Evolutionary conservation across 37 sponge, comb jelly and placozoan genomes (phyloP).

Genomic region (Hexactinellida sp.): DNA sequence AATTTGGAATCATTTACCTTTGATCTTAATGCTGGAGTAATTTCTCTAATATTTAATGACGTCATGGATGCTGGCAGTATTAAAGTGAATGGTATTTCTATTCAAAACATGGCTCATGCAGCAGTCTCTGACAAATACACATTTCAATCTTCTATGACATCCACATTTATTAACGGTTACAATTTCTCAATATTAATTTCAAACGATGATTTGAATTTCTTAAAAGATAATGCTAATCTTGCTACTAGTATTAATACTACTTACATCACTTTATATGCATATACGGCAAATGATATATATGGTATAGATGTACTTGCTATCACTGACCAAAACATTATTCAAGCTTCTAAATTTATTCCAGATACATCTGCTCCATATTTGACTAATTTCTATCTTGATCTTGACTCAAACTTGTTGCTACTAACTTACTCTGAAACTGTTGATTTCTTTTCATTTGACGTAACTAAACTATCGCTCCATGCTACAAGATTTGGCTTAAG

Average conservation of each 20-base stretch:
- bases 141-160: not conserved
- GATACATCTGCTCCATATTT: constrained; percentile 50
- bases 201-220: constrained; percentile 54
- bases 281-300: constrained; percentile 46
- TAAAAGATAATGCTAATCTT: constrained; percentile 53
- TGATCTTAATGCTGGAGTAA: constrained; percentile 43
- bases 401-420: constrained; percentile 35
- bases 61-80: constrained; percentile 48
- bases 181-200: constrained; percentile 27
- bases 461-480: constrained; percentile 40
- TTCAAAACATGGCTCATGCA: constrained; percentile 34
- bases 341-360: constrained; percentile 21
- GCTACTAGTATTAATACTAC: constrained; percentile 35
- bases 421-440: constrained; percentile 70
- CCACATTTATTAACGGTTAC: not conserved
- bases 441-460: constrained; percentile 27
- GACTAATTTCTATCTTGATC: constrained; percentile 42
- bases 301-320: constrained; percentile 24
- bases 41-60: constrained; percentile 73
- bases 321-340: constrained; percentile 21
- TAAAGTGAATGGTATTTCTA: constrained; percentile 54
- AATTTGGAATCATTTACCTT: constrained; percentile 42
- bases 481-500: not conserved
- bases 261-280: constrained; percentile 27
- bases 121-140: not conserved